Evolutionary conservation across 2,113 vertebrate genomes (phyloP), one percentile per base, ranked within the genome.

Genomic region (Pungitius pungitius): DNA sequence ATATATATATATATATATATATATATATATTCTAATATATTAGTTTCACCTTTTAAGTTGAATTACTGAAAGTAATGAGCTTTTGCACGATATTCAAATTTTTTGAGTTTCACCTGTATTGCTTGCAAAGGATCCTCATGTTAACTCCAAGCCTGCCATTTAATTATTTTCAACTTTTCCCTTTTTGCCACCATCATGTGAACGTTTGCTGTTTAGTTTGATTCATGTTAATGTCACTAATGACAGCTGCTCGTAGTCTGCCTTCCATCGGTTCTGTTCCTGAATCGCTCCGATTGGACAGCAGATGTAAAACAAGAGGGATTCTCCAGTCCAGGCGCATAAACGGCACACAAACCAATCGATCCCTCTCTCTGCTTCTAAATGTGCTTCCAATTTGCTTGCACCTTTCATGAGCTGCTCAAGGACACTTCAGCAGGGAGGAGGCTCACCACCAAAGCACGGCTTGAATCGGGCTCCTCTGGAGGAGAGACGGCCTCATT

Each of bases 391-490:
- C 45, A 43, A 4, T 58, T 68, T 63, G 68, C 73, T 73, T 20
- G 13, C 69, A 76, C 54, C 61, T 65, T 75, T 80, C 62, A 20
- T 1, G 42, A 59, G 54, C 35, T 12, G 58, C 74, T 74, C 73
- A 75, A 79, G 81, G 77, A 74, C 77, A 57, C 71, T 66, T 76
- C 57, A 76, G 67, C 52, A 17, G 43, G 58, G 66, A 69, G 65
- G 81, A 17, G 3, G 20, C 20, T 64, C 45, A 59, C 43, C 43
- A 61, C 11, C 11, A 74, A 74, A 63, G 9, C 22, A 20, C 45
- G 11, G 27, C 54, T 69, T 59, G 73, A 77, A 61, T 85, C 56
- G 45, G 60, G 69, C 54, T 84, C 42, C 52, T 69, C 24, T 8
- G 69, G 60, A 81, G 76, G 72, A 79, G 59, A 64, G 68, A 51